Base-by-base conservation (phyloP, 2,113 vertebrate species). In the Passerina amoena region DNA sequence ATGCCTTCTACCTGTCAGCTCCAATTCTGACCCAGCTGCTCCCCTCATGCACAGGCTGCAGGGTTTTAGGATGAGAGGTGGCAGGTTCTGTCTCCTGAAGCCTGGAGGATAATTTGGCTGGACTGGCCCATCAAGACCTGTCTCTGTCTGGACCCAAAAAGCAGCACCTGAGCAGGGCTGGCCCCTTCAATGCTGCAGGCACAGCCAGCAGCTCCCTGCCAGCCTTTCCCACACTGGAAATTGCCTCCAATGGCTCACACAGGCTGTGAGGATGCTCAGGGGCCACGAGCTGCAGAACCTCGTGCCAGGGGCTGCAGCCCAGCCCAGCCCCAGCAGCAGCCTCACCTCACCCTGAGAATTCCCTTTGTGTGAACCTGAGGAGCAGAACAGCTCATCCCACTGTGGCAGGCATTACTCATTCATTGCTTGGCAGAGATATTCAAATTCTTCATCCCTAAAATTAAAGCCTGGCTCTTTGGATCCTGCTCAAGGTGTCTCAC, bases 221-320 rank as follows among this genome's bases (percentile, higher is more conserved):
- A 28, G 13, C 14, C 11, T 5, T 27, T 12, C 66, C 2, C 5
- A 2, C 0, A 5, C 7, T 13, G 45, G 66, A 20, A 44, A 18
- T 18, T 15, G 0, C 38, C 60, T 31, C 33, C 0, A 4, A 7
- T 3, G 2, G 51, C 65, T 56, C 86, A 1, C 0, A 5, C 9
- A 2, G 0, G 0, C 42, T 27, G 20, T 1, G 6, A 51, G 50
- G 64, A 53, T 19, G 57, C 57, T 47, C 5, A 2, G 66, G 53
- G 48, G 1, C 6, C 1, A 1, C 0, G 14, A 37, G 51, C 64
- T n/a, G 64, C 5, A 54, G 51, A 53, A 4, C 2, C 0, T 12
- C 8, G 8, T 37, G 12, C 23, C 4, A 13, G 31, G 42, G 33
- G 35, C 48, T 57, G 33, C 65, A 90, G 60, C 33, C n/a, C 33